Conservation (phyloP, 2,797 vertebrate genomes). For the Poecilia picta region DNA sequence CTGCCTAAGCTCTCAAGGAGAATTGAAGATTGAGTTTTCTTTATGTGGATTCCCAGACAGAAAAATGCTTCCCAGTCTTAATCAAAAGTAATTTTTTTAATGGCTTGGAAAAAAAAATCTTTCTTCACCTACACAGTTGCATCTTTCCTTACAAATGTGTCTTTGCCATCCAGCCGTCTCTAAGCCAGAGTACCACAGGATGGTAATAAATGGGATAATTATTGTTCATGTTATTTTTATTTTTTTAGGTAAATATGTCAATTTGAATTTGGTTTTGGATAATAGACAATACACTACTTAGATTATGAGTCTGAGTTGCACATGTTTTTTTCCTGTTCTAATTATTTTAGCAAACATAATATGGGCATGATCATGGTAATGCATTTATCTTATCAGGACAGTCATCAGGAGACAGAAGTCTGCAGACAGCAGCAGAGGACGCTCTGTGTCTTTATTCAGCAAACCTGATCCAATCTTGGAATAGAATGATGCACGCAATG, state of each 20-base stretch:
- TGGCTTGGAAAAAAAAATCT: slow-evolving; percentile 12
- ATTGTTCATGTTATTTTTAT: not conserved
- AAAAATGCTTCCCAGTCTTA: slow-evolving; percentile 8
- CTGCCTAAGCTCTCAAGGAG: slow-evolving; percentile 10
- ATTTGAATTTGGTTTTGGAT: not conserved
- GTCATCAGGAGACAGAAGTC: slow-evolving; percentile 21
- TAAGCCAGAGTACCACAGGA: not conserved
- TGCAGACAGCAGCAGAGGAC: slow-evolving; percentile 65
- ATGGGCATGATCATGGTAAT: not conserved
- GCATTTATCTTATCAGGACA: slow-evolving; percentile 5
- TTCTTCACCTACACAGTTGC: not conserved
- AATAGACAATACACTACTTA: not conserved
- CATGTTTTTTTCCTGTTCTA: not conserved
- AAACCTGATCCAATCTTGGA: slow-evolving; percentile 42
- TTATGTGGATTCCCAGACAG: slow-evolving; percentile 29
- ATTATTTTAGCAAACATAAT: not conserved
- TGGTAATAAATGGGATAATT: not conserved
- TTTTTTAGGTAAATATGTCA: not conserved
- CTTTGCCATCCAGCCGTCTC: not conserved
- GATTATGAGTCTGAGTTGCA: not conserved
- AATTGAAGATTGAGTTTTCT: slow-evolving; percentile 20
- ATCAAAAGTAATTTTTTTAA: slow-evolving; percentile 30
- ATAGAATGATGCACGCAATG: slow-evolving; percentile 36
- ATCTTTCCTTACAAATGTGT: not conserved
- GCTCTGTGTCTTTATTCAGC: slow-evolving; percentile 53